Conservation (phyloP, 2,797 vertebrate species). For the Malacoctenus gilli region DNA sequence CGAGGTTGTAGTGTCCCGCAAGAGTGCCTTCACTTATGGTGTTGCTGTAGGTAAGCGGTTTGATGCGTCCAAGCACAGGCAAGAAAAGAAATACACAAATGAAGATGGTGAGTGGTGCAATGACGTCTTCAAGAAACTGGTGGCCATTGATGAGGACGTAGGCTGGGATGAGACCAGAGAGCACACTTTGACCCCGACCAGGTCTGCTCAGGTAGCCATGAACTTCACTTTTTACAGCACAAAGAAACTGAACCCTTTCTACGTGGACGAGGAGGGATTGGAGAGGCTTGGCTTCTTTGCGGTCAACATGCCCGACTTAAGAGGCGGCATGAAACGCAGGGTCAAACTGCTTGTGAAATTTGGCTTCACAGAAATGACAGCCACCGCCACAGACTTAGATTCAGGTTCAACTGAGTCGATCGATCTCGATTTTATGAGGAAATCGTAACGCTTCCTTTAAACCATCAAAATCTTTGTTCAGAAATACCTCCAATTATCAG, state of each 20-base stretch:
- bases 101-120: rapidly evolving
- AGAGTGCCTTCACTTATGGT: conserved; percentile 4
- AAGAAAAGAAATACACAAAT: neutral
- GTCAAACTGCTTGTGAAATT: neutral
- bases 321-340: rapidly evolving
- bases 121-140: neutral
- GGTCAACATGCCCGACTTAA: neutral
- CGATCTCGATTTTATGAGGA: rapidly evolving
- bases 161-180: neutral
- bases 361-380: neutral
- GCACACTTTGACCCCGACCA: rapidly evolving
- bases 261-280: conserved; percentile 5
- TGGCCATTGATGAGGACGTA: neutral
- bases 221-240: neutral
- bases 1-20: neutral
- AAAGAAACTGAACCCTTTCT: neutral
- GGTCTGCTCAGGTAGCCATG: rapidly evolving
- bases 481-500: too few relatives aligned
- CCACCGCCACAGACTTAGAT: rapidly evolving
- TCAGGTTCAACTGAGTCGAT: rapidly evolving
- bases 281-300: rapidly evolving
- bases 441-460: too few relatives aligned
- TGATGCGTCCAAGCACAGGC: rapidly evolving
- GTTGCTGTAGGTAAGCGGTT: neutral
- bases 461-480: too few relatives aligned